Evolutionary conservation across 2,797 vertebrate species (phyloP).

Genomic region (Phylloscopus collybita): DNA sequence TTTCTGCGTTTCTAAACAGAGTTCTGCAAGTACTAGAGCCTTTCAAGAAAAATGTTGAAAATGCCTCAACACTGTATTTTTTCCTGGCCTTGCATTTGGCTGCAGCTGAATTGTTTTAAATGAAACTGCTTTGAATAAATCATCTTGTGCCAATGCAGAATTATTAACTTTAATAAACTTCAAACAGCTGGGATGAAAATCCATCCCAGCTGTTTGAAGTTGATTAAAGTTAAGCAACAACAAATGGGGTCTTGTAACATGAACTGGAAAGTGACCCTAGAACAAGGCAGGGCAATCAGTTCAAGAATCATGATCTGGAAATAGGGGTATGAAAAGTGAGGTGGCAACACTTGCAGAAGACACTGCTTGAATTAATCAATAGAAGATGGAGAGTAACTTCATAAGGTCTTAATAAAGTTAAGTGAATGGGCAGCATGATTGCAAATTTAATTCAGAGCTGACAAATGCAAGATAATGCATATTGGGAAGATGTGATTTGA

Average conservation of each 20-base stretch:
- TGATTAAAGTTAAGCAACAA: background rate
- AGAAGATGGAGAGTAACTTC: conserved; percentile 12
- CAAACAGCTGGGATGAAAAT: background rate
- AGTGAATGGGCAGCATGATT: conserved; percentile 24
- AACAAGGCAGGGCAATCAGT: background rate
- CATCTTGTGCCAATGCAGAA: background rate
- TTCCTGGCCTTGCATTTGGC: background rate
- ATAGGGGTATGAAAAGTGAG: background rate
- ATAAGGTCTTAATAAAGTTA: conserved; percentile 48
- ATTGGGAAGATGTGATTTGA: background rate
- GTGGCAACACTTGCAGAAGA: conserved; percentile 12
- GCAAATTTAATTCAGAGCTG: conserved; percentile 45
- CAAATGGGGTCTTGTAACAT: background rate
- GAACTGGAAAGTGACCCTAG: background rate
- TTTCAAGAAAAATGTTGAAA: background rate
- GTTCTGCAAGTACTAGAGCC: background rate
- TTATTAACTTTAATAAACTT: too few relatives aligned
- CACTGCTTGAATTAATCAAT: conserved; percentile 10
- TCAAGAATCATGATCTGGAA: background rate
- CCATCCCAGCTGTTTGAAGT: background rate
- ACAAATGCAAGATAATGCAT: conserved; percentile 30
- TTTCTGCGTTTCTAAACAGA: background rate
- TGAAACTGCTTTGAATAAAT: background rate
- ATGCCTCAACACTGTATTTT: background rate
- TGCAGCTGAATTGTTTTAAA: background rate